Evolutionary conservation across 2,888 invertebrate genomes (phyloP).

Genomic region (Sarcophaga carnaria): DNA sequence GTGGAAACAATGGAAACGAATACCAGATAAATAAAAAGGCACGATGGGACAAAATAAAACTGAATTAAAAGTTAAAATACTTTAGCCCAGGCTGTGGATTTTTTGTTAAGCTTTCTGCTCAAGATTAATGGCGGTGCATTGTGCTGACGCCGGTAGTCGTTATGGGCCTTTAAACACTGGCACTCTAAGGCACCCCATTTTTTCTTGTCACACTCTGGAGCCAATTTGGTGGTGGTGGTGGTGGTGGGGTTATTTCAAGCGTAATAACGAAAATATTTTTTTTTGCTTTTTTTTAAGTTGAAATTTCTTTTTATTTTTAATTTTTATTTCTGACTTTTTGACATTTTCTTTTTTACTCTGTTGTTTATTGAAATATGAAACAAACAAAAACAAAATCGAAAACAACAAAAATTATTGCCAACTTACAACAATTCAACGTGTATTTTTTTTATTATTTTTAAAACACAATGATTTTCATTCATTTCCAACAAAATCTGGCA

Average conservation of each 20-base stretch:
- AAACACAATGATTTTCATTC: too few relatives aligned
- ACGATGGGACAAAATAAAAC: too few relatives aligned
- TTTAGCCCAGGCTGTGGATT: conserved; percentile 1
- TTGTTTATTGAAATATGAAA: conserved; percentile 45
- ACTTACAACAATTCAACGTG: too few relatives aligned
- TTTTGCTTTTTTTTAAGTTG: too few relatives aligned
- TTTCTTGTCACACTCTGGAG: neutral
- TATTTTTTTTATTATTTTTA: too few relatives aligned
- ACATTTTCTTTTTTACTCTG: neutral
- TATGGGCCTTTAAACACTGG: conserved; percentile 23
- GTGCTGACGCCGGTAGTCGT: conserved; percentile 15
- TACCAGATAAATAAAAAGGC: too few relatives aligned
- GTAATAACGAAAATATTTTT: neutral
- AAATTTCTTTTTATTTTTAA: neutral
- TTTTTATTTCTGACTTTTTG: neutral
- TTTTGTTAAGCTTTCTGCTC: conserved; percentile 10
- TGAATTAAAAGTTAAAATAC: neutral
- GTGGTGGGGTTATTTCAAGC: too few relatives aligned
- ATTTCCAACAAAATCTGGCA: too few relatives aligned
- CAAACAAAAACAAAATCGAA: neutral
- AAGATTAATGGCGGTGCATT: conserved; percentile 12
- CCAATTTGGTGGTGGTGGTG: neutral
- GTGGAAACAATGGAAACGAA: too few relatives aligned
- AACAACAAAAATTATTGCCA: too few relatives aligned
- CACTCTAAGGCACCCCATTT: conserved; percentile 31